Evolutionary conservation across 2,888 invertebrate species (phyloP), one percentile per base, ranked within the genome.

Genomic region (Osedax fenrisi): DNA sequence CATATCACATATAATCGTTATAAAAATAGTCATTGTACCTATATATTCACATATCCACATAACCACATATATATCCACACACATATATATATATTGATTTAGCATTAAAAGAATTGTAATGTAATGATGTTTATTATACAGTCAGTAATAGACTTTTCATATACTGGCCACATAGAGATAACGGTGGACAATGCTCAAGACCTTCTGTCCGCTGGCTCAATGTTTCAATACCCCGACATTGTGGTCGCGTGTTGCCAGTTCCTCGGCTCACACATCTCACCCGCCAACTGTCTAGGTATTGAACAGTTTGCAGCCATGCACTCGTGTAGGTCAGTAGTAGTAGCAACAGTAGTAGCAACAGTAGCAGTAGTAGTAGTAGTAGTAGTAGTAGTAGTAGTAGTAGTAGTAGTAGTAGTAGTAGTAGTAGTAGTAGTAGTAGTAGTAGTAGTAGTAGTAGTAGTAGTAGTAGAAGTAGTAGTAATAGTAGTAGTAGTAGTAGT

Each of bases 111-210:
- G n/a, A n/a, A n/a, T n/a, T n/a, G n/a, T n/a, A n/a, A n/a, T n/a
- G n/a, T n/a, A n/a, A n/a, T n/a, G n/a, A n/a, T n/a, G n/a, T n/a
- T n/a, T n/a, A n/a, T n/a, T n/a, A n/a, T n/a, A n/a, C 81, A 81
- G 73, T 78, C 82, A 5, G 78, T 85, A 2, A 76, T 81, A 25
- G 84, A 85, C 24, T 84, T 84, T 76, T 83, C 83, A 1, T 85
- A 85, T 77, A 84, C 84, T 64, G 85, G 84, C 5, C 78, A 78
- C n/a, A 76, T 84, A 66, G 84, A 84, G 77, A 82, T 85, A 26
- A 83, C 80, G 3, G 79, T 81, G 10, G 83, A 82, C 70, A 84
- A 84, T 78, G 84, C 84, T 72, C 83, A 84, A 77, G 84, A 84
- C 77, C 77, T 84, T 76, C 78, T 85, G 71, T 81, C 82, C 56